Base-by-base conservation (phyloP, 2,113 vertebrate genomes). In the Typhlomys cinereus region DNA sequence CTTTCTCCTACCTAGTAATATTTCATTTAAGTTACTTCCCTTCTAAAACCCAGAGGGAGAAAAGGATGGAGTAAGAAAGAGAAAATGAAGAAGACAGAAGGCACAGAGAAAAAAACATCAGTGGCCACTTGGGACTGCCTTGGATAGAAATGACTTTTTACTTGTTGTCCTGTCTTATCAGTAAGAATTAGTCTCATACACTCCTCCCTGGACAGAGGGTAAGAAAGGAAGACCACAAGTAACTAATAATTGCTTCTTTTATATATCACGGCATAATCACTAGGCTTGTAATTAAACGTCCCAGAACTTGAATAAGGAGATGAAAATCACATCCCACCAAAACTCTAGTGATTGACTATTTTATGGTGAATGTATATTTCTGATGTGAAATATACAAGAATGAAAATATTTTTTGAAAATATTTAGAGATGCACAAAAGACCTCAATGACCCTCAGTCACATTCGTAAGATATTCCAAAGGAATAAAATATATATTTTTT, bases 181-280 rank as follows among this genome's bases (percentile, higher is more conserved):
- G 36, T 41, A 54, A 87, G 48, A 61, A 76, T 46, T 54, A 93
- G 89, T 62, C 50, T 73, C 29, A 36, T 57, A 88, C 54, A 85
- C 29, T n/a, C 39, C 62, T 11, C 11, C 25, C 44, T 34, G 25
- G 23, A 57, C 34, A 83, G n/a, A 78, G 11, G 18, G n/a, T 54
- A 81, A 88, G 92, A 39, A 36, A 29, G 76, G 41, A 79, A n/a
- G n/a, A 36, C 79, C 0, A 34, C 6, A 46, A 39, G 27, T 66
- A 48, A 89, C 2, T 54, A 57, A 13, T 5, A 74, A 75, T 83
- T 10, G 80, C 18, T 20, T 50, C 57, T 17, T 52, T 54, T 11
- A 12, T 59, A 64, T 25, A 85, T 62, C 39, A 59, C 14, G 90
- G 20, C 7, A 31, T 41, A 61, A 69, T 8, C 1, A 1, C 14